These are phyloP conservation scores for Parapristionchus giblindavisi DNA, from an alignment of 2,888 invertebrate genomes.

Conservation along the genomic window DNA sequence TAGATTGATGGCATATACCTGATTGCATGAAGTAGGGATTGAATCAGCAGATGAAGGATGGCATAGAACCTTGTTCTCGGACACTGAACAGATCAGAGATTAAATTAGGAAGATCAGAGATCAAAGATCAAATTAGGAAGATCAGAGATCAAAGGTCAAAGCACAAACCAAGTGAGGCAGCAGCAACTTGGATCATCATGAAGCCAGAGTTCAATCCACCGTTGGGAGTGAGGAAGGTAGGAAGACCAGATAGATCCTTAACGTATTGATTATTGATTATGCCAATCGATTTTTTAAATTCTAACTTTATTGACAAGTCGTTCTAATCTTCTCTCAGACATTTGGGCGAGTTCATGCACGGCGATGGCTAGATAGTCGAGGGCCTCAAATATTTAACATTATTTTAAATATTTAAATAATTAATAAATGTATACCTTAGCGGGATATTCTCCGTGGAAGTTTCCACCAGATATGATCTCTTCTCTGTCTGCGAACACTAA, in stretches of 20 bases:
- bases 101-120: not conserved
- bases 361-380: slow-evolving; percentile 78
- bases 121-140: not conserved
- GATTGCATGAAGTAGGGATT: slow-evolving; percentile 78
- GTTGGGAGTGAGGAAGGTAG: slow-evolving; percentile 77
- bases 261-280: not conserved
- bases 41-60: slow-evolving; percentile 79
- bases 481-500: slow-evolving; percentile 74
- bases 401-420: not conserved
- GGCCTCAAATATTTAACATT: slow-evolving; percentile 69
- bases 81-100: slow-evolving; percentile 71
- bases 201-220: slow-evolving; percentile 80
- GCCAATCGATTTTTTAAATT: not conserved
- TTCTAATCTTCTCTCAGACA: slow-evolving; percentile 78
- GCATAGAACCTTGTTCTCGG: slow-evolving; percentile 79
- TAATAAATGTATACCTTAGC: slow-evolving; percentile 74
- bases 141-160: not conserved
- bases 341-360: slow-evolving; percentile 77
- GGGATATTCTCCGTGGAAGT: slow-evolving; percentile 80
- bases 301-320: slow-evolving; percentile 75
- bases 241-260: slow-evolving; percentile 76
- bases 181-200: slow-evolving; percentile 79
- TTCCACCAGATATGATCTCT: slow-evolving; percentile 78
- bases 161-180: slow-evolving; percentile 76
- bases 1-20: slow-evolving; percentile 58